phyloP scores from a whole-genome alignment of 1,140 invertebrate genomes.

The Meloidogyne exigua region DNA sequence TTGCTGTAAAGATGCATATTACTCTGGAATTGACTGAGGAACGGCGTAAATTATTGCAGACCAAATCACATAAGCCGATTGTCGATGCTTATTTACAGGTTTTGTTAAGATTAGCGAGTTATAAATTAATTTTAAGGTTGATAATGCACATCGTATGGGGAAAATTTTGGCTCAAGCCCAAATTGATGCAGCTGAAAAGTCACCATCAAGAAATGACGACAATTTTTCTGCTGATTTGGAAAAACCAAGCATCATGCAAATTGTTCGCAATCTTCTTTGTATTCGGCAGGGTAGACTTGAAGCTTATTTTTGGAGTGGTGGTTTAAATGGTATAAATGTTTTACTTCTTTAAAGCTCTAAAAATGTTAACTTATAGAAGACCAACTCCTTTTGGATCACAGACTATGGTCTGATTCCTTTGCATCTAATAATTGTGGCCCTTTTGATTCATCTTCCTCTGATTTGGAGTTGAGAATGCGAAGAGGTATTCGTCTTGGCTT shows the following conservation, averaged over 20 bases:
- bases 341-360: background rate
- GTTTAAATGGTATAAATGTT: conserved; percentile 10
- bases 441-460: conserved; percentile 25
- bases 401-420: background rate
- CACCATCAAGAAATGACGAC: background rate
- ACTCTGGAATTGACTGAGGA: conserved; percentile 48
- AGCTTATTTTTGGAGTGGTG: background rate
- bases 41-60: conserved; percentile 26
- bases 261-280: conserved; percentile 1
- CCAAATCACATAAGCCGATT: conserved; percentile 24
- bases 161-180: conserved; percentile 10
- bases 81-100: conserved; percentile 1
- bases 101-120: background rate
- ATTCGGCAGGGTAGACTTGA: background rate
- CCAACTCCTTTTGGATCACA: conserved; percentile 38
- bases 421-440: background rate
- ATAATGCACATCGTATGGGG: conserved; percentile 25
- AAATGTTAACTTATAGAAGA: conserved; percentile 25
- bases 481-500: conserved; percentile 47
- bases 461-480: conserved; percentile 22
- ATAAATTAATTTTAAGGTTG: conserved; percentile 17
- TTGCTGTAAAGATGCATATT: conserved; percentile 43
- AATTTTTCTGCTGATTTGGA: background rate
- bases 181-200: background rate
- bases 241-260: background rate